phyloP scores from a whole-genome alignment of 2,888 invertebrate genomes.

The Adelognathus sp. region DNA sequence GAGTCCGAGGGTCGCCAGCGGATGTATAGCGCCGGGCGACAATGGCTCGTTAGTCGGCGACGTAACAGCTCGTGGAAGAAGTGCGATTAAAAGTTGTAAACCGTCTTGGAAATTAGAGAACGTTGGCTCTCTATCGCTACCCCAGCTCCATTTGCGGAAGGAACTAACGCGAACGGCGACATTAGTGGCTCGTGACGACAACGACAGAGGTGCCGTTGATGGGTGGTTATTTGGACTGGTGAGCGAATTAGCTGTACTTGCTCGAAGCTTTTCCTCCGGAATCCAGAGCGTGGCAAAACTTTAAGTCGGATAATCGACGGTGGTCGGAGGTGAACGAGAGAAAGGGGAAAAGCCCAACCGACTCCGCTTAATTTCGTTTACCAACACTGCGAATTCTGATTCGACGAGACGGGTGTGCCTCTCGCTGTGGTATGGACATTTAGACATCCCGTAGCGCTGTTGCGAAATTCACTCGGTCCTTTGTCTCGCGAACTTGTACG shows the following conservation, averaged over 20 bases:
- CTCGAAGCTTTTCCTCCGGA: conserved; percentile 28
- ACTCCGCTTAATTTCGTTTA: conserved; percentile 35
- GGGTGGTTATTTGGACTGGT: conserved; percentile 27
- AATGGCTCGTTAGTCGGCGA: conserved; percentile 77
- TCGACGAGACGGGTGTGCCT: conserved; percentile 9
- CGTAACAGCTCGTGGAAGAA: conserved; percentile 69
- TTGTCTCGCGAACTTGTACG: background rate
- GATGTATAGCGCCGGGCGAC: conserved; percentile 64
- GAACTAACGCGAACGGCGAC: conserved; percentile 48
- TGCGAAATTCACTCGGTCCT: background rate
- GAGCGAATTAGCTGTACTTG: conserved; percentile 43
- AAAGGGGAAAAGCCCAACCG: background rate
- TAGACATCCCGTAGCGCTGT: background rate
- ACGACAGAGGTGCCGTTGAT: conserved; percentile 22
- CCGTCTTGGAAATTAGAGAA: conserved; percentile 73
- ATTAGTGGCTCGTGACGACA: conserved; percentile 58
- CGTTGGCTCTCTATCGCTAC: conserved; percentile 46
- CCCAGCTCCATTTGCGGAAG: conserved; percentile 20
- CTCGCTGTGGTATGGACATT: conserved; percentile 10
- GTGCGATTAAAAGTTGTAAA: conserved; percentile 76
- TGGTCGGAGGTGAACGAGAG: conserved; percentile 34
- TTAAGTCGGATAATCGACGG: conserved; percentile 61
- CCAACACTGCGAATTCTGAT: conserved; percentile 14
- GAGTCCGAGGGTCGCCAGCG: conserved; percentile 15
- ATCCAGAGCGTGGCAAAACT: conserved; percentile 52